These are phyloP conservation scores for Anser brachyrhynchus DNA, from an alignment of 2,113 vertebrate species.

Conservation along the genomic window DNA sequence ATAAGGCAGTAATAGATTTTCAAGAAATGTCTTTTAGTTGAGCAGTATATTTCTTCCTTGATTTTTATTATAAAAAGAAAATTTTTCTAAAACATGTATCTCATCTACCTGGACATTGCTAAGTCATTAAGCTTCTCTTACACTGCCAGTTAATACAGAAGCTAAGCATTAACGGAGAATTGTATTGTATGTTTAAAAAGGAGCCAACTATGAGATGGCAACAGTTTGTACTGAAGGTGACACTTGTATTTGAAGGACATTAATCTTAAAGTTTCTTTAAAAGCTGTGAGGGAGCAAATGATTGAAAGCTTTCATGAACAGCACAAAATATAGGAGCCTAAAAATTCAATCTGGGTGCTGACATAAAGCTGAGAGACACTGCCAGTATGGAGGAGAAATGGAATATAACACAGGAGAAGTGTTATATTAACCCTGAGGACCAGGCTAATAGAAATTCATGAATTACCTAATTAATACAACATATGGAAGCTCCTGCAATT, in stretches of 20 bases:
- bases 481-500: conserved; percentile 27
- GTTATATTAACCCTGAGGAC: neutral
- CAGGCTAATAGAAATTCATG: neutral
- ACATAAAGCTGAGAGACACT: neutral
- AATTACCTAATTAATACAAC: neutral
- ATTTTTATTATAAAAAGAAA: neutral
- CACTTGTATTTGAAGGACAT: neutral
- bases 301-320: neutral
- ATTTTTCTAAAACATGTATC: neutral
- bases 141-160: neutral
- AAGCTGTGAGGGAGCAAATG: neutral
- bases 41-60: neutral
- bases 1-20: neutral
- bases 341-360: neutral
- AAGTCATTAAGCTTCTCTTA: neutral
- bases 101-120: neutral
- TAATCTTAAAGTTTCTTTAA: neutral
- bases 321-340: neutral
- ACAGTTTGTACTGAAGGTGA: neutral
- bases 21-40: neutral
- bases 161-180: neutral
- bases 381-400: neutral
- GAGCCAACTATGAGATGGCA: neutral
- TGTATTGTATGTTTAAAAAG: neutral
- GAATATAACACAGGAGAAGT: neutral